These are phyloP conservation scores for Heliocidaris tuberculata DNA, from an alignment of 35 echinoderm and acorn worm species.

Conservation along the genomic window DNA sequence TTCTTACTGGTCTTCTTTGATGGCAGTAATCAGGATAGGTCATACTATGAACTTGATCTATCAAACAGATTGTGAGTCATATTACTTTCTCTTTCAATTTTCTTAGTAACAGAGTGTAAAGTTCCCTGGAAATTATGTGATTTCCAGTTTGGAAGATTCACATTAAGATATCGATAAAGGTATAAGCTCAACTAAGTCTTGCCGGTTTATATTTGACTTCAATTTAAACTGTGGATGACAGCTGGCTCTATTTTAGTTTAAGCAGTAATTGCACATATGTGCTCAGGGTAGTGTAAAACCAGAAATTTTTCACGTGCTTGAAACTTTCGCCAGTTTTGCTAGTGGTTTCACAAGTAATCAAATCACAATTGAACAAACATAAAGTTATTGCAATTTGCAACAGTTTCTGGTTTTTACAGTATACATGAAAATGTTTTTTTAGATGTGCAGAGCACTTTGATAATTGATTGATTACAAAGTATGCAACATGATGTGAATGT, in stretches of 20 bases:
- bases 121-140: neutral
- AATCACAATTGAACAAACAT: neutral
- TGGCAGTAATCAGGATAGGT: constrained; percentile 79
- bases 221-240: neutral
- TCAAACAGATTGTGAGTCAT: constrained; percentile 42
- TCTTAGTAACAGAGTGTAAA: neutral
- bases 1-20: constrained; percentile 84
- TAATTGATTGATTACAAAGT: no score
- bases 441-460: no score
- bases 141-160: neutral
- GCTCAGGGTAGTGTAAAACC: neutral
- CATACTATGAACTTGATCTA: constrained; percentile 93
- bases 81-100: neutral
- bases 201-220: neutral
- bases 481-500: neutral
- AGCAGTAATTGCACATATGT: neutral
- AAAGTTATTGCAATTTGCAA: neutral
- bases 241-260: neutral
- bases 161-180: neutral
- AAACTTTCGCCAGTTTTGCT: no score
- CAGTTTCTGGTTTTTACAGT: neutral
- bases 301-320: neutral
- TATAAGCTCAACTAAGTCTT: neutral
- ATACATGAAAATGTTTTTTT: no score
- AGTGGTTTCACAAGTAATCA: neutral